A percentile compares a stretch with the other conserved stretches of the same genome.
Evolutionary conservation across 2,113 vertebrate genomes (phyloP).

Genomic region (Proterorhinus semilunaris): DNA sequence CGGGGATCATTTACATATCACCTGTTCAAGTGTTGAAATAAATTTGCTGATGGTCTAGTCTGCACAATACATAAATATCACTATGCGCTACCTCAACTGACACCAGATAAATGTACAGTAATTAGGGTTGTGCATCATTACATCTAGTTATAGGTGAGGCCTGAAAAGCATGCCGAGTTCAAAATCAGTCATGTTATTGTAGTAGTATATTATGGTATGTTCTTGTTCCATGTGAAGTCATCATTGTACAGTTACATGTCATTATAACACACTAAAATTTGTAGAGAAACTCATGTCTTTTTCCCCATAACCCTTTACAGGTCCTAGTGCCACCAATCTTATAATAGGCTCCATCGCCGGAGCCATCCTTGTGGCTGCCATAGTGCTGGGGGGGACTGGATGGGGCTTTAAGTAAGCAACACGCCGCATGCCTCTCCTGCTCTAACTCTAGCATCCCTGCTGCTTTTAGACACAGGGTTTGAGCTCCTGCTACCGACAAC

Average conservation of each 20-base stretch:
- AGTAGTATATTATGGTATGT: slow-evolving; percentile 64
- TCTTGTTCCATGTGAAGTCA: slow-evolving; percentile 73
- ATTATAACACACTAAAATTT: slow-evolving; percentile 51
- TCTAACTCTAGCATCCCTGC: slow-evolving; percentile 88
- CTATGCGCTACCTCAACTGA: slow-evolving; percentile 39
- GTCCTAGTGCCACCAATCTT: slow-evolving; percentile 99
- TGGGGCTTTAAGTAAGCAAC: slow-evolving; percentile 99
- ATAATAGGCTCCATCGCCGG: slow-evolving; percentile 99
- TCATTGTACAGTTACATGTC: slow-evolving; percentile 68
- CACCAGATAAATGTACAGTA: slow-evolving; percentile 41
- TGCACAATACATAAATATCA: slow-evolving; percentile 55
- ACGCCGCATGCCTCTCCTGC: slow-evolving; percentile 91
- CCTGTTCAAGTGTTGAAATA: slow-evolving; percentile 33
- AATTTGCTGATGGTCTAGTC: slow-evolving; percentile 54
- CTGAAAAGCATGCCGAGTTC: slow-evolving; percentile 65
- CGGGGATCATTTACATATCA: slow-evolving; percentile 49
- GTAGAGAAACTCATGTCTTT: slow-evolving; percentile 87
- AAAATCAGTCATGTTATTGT: slow-evolving; percentile 58
- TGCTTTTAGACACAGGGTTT: slow-evolving; percentile 90
- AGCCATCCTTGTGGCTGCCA: slow-evolving; percentile 99
- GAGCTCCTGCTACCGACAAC: slow-evolving; percentile 91
- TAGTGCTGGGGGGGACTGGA: slow-evolving; percentile 99
- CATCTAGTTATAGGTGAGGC: slow-evolving; percentile 44
- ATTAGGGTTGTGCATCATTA: slow-evolving; percentile 38
- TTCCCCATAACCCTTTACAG: slow-evolving; percentile 96